Base-by-base conservation (phyloP, 2,888 invertebrate species). In the Cheilosia urbana region DNA sequence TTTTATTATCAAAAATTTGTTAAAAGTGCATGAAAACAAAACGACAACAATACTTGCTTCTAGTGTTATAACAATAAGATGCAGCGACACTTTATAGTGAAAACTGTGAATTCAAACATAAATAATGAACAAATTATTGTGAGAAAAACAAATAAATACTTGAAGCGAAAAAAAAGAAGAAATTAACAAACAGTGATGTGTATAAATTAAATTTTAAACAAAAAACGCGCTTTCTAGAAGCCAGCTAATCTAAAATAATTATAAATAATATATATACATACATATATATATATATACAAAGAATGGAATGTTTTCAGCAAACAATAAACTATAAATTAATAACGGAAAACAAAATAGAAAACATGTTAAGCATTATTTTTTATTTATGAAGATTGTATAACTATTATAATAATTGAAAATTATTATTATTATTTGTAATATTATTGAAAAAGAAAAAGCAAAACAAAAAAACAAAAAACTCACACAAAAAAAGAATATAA, bases 41-140 rank as follows among this genome's bases (percentile, higher is more conserved):
- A 40, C 49, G 57, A 75, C 57, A 68, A 47, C 42, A 57, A 72
- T 63, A 78, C 66, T 72, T 87, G 82, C 82, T 78, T 82, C 65
- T 78, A 73, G 78, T 75, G 60, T 80, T 30, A 30, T 66, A 87
- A 73, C 68, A 77, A 80, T 77, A 71, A 68, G 63, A 51, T 42
- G 30, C 49, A 58, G 47, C 21, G 42, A 49, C 71, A 51, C 24
- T 42, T 58, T 65, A 55, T 55, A 69, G 68, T 37, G 51, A 51
- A 51, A 68, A 68, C 17, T 65, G 19, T 73, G 66, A 80, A 75
- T 69, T 62, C 75, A 51, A 79, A 75, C 62, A 72, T 55, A 71
- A 81, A 87, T 87, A 87, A 88, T 88, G 84, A 88, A 88, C 87
- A 87, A 88, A 76, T 79, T 51, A 78, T 68, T 68, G 71, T 60